phyloP scores from a whole-genome alignment of 2,113 vertebrate genomes.

The Platichthys stellatus region DNA sequence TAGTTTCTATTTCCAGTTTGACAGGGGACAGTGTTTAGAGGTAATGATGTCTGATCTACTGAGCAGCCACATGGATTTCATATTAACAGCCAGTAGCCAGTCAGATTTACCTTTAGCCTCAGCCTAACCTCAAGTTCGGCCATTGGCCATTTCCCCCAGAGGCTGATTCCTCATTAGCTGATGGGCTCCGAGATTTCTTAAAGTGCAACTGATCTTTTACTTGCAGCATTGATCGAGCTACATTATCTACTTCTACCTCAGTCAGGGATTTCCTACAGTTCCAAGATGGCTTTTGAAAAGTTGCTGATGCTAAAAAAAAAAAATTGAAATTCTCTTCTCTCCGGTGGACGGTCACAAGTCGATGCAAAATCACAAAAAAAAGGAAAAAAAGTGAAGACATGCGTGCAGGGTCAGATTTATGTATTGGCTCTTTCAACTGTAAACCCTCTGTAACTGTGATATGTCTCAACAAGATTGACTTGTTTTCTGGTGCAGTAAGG shows the following conservation, averaged over 20 bases:
- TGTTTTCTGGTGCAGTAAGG: conserved; percentile 33
- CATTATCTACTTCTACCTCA: not conserved
- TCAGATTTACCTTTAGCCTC: too few species aligned
- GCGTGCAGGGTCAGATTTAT: conserved; percentile 1
- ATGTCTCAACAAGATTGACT: conserved; percentile 1
- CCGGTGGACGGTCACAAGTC: too few species aligned
- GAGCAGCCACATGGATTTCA: too few species aligned
- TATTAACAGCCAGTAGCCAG: too few species aligned
- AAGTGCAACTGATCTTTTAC: not conserved
- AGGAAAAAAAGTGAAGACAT: not conserved
- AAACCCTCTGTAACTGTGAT: not conserved
- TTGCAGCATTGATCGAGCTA: not conserved
- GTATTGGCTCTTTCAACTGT: not conserved
- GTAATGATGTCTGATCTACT: too few species aligned
- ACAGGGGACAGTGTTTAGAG: too few species aligned
- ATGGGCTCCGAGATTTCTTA: not conserved
- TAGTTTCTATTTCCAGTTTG: too few species aligned
- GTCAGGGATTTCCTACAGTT: not conserved
- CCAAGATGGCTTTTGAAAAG: too few species aligned
- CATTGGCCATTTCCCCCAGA: too few species aligned
- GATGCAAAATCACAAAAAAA: conserved; percentile 1
- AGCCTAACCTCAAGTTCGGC: too few species aligned
- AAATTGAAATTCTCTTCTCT: not conserved
- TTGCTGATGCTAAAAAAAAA: not conserved
- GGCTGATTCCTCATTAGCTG: too few species aligned